phyloP scores from a whole-genome alignment of 2,888 invertebrate species.

The Apamea crenata region DNA sequence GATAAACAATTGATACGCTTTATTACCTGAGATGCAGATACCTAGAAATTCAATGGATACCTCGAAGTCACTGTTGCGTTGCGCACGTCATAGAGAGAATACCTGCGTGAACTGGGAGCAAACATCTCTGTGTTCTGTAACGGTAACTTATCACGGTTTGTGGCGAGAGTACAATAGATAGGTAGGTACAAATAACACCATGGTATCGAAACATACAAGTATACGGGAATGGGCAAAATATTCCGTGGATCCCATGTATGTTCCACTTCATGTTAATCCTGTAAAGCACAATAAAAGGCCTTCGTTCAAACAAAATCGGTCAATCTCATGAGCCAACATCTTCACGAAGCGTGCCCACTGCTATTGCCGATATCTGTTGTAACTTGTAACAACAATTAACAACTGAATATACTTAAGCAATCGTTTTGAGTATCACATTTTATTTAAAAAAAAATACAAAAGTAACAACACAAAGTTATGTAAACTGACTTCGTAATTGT shows the following conservation, averaged over 20 bases:
- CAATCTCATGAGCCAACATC: slow-evolving; percentile 1
- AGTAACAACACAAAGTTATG: slow-evolving; percentile 42
- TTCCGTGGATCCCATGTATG: too few relatives aligned
- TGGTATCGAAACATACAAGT: background rate
- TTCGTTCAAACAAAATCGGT: slow-evolving; percentile 8
- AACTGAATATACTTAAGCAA: slow-evolving; percentile 37
- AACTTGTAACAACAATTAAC: slow-evolving; percentile 53
- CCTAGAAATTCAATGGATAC: slow-evolving; percentile 24
- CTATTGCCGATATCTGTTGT: slow-evolving; percentile 48
- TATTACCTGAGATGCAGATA: background rate
- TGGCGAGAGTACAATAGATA: background rate
- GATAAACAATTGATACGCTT: background rate
- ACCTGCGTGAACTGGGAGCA: slow-evolving; percentile 31
- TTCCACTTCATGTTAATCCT: background rate
- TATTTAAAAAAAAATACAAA: slow-evolving; percentile 40
- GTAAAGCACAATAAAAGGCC: background rate
- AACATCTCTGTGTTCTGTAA: slow-evolving; percentile 35
- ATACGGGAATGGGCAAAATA: background rate
- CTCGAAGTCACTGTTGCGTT: slow-evolving; percentile 43
- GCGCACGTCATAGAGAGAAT: slow-evolving; percentile 34
- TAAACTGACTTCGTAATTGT: slow-evolving; percentile 56
- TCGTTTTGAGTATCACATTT: slow-evolving; percentile 46
- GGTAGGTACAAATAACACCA: background rate
- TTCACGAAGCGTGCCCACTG: slow-evolving; percentile 18
- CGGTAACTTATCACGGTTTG: slow-evolving; percentile 40